phyloP scores from a whole-genome alignment of 2,113 vertebrate genomes.

The Mesocricetus auratus region DNA sequence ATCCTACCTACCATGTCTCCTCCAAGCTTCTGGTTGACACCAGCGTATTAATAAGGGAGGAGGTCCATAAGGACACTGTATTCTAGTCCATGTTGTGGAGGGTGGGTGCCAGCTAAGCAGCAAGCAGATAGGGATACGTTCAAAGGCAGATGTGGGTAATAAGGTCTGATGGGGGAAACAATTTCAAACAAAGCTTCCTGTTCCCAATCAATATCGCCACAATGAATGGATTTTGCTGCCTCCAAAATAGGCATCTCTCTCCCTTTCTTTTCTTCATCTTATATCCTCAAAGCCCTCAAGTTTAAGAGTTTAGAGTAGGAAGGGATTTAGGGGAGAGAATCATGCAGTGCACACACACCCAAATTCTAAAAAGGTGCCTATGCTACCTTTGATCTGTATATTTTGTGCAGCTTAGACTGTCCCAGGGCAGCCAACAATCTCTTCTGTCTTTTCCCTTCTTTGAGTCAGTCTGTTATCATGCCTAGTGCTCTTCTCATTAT shows the following conservation, averaged over 20 bases:
- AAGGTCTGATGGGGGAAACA: slow-evolving; percentile 21
- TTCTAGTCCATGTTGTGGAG: background rate
- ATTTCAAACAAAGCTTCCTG: slow-evolving; percentile 41
- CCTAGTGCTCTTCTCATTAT: slow-evolving; percentile 64
- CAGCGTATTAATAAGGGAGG: background rate
- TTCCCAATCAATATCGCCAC: slow-evolving; percentile 39
- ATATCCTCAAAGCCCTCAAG: slow-evolving; percentile 2
- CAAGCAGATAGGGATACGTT: background rate
- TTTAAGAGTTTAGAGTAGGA: slow-evolving; percentile 43
- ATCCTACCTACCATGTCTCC: background rate
- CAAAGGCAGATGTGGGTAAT: slow-evolving; percentile 26
- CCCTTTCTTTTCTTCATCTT: slow-evolving; percentile 28
- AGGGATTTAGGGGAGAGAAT: background rate
- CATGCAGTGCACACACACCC: background rate
- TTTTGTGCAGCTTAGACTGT: slow-evolving; percentile 53
- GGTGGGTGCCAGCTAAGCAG: background rate
- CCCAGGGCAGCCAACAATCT: slow-evolving; percentile 19
- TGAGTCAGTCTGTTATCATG: slow-evolving; percentile 58
- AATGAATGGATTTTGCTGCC: slow-evolving; percentile 16
- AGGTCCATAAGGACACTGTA: background rate
- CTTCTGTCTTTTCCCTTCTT: slow-evolving; percentile 29
- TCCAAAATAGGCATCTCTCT: background rate
- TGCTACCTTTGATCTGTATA: slow-evolving; percentile 55
- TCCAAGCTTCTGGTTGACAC: background rate
- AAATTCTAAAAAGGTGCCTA: slow-evolving; percentile 23